Evolutionary conservation across 2,113 vertebrate genomes (phyloP).

Genomic region (Cariama cristata): DNA sequence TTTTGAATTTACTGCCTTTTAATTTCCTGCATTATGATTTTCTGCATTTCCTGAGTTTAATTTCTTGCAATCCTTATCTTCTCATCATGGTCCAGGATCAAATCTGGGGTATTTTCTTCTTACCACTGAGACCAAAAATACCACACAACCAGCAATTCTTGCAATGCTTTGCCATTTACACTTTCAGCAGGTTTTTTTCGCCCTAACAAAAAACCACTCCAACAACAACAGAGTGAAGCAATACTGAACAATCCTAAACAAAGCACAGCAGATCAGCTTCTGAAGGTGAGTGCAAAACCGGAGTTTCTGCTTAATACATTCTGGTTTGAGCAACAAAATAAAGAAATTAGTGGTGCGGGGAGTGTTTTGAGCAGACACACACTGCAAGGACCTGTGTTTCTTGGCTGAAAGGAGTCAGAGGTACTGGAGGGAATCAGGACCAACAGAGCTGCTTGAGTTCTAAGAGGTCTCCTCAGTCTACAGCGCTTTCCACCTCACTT

Average conservation of each 20-base stretch:
- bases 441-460: not conserved
- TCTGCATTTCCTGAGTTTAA: slow-evolving; percentile 26
- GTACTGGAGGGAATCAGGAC: not conserved
- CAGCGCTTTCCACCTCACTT: not conserved
- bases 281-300: not conserved
- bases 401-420: not conserved
- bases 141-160: not conserved
- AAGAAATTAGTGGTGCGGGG: accelerated
- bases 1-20: slow-evolving; percentile 41
- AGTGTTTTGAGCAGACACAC: not conserved
- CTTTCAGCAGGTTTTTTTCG: not conserved
- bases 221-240: not conserved
- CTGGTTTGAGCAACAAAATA: not conserved
- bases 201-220: not conserved
- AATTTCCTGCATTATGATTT: slow-evolving; percentile 51
- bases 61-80: slow-evolving; percentile 1
- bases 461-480: not conserved
- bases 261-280: not conserved
- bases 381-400: not conserved
- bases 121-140: not conserved
- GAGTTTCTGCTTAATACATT: not conserved
- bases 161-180: not conserved
- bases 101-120: not conserved
- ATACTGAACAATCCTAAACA: not conserved
- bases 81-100: not conserved